phyloP scores from a whole-genome alignment of 2,797 vertebrate species.

The Peromyscus attwateri region DNA sequence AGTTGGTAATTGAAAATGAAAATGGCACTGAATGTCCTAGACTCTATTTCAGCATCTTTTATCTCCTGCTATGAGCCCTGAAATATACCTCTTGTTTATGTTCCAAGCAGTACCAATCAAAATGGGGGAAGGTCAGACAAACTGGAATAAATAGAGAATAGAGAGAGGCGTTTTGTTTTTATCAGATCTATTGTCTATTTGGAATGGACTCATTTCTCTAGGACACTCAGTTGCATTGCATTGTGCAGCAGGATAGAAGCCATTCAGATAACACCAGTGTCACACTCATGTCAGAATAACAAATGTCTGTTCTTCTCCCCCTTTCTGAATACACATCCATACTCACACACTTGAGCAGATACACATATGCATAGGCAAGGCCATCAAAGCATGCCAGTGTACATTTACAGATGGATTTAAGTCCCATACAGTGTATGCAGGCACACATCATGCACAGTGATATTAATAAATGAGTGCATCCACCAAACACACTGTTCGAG shows the following conservation, averaged over 20 bases:
- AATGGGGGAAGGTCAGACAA: conserved; percentile 43
- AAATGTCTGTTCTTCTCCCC: conserved; percentile 49
- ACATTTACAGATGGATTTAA: not conserved
- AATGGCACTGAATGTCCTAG: conserved; percentile 76
- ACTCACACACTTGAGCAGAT: not conserved
- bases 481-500: conserved; percentile 19
- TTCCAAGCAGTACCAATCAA: conserved; percentile 82
- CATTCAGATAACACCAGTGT: conserved; percentile 71
- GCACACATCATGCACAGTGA: not conserved
- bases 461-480: not conserved
- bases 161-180: conserved; percentile 79
- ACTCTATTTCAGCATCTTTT: conserved; percentile 74
- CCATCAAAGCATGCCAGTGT: not conserved
- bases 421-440: not conserved
- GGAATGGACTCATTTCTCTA: conserved; percentile 82
- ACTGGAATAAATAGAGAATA: conserved; percentile 80
- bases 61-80: conserved; percentile 55
- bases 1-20: conserved; percentile 86
- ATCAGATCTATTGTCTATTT: conserved; percentile 81
- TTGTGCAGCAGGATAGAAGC: conserved; percentile 52
- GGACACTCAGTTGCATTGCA: conserved; percentile 72
- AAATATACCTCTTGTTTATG: conserved; percentile 81
- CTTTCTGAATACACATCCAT: not conserved
- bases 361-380: conserved; percentile 23
- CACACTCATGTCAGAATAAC: conserved; percentile 60